Evolutionary conservation across 2,888 invertebrate species (phyloP), one percentile per base, ranked within the genome.

Genomic region (Drosophila differens): DNA sequence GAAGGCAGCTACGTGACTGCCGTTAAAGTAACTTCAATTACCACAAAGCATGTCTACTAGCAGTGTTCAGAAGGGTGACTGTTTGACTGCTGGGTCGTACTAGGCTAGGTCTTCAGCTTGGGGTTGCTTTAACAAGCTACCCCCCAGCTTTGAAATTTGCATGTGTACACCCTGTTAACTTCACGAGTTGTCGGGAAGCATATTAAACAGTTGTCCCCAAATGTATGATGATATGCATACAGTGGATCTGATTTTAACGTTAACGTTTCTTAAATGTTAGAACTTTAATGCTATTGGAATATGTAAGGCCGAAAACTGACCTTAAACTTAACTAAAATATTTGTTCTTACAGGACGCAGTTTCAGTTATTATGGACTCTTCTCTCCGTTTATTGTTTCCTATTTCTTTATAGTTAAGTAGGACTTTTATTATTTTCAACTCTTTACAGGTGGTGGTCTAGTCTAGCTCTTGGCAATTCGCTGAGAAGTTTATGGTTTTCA

Each of bases 1-100:
- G 85, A 82, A 84, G 89, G 71, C 82, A 68, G 81, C 79, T 89
- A 86, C 85, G 85, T 86, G 89, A 84, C 85, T 89, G 81, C 81
- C 82, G 81, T 79, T 81, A 70, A 81, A 89, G 85, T 71, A 81
- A 87, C 85, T 89, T 86, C 85, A 86, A 86, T 86, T 86, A 86
- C 85, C 85, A 74, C 85, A 83, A 84, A 89, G 85, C 89, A 86
- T 80, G 78, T 79, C 83, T 83, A 70, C 72, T 37, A 33, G 19
- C 51, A 60, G 60, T 67, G 47, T 30, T n/a, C n/a, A 55, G 58
- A 55, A 59, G 49, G 9, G 62, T 51, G 51, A 25, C 51, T 51
- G 30, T 57, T 41, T n/a, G 57, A 7, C 37, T 55, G 55, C 2
- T 28, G 30, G 51, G 35, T 30, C 28, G 37, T 39, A 37, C 47